These are phyloP conservation scores for Serrognathus titanus DNA, from an alignment of 2,888 invertebrate species.

Conservation along the genomic window DNA sequence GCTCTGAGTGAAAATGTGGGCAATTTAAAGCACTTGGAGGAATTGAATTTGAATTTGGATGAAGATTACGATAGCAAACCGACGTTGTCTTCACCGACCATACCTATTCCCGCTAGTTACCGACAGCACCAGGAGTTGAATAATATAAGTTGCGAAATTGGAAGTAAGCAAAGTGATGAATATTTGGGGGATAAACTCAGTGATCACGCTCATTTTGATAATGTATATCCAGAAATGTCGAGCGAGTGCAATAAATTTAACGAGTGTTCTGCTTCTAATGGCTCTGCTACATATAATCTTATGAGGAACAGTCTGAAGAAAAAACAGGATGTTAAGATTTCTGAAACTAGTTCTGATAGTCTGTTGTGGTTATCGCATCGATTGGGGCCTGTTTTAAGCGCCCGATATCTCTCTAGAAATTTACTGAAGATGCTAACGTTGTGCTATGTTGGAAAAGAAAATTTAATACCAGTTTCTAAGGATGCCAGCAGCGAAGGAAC, in stretches of 20 bases:
- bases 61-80: slow-evolving; percentile 44
- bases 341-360: slow-evolving; percentile 85
- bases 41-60: slow-evolving; percentile 50
- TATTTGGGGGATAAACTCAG: slow-evolving; percentile 21
- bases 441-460: slow-evolving; percentile 86
- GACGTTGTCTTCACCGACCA: slow-evolving; percentile 56
- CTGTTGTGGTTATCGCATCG: slow-evolving; percentile 90
- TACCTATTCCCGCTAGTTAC: slow-evolving; percentile 63
- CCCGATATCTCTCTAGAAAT: slow-evolving; percentile 86
- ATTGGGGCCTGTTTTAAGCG: slow-evolving; percentile 90
- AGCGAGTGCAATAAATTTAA: slow-evolving; percentile 16
- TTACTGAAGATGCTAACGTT: slow-evolving; percentile 89
- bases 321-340: slow-evolving; percentile 56
- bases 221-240: slow-evolving; percentile 1
- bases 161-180: slow-evolving; percentile 57
- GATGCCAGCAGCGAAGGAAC: slow-evolving; percentile 32
- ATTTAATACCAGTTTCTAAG: slow-evolving; percentile 46
- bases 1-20: slow-evolving; percentile 41
- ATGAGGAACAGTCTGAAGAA: slow-evolving; percentile 18
- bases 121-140: slow-evolving; percentile 52
- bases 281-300: slow-evolving; percentile 1
- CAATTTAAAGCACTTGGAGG: slow-evolving; percentile 41
- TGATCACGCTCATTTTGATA: neutral
- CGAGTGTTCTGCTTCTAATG: slow-evolving; percentile 31
- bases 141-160: slow-evolving; percentile 62